A percentile compares a stretch with the other conserved stretches of the same genome.
Evolutionary conservation across 1,140 invertebrate species (phyloP).

Genomic region (Elymnias hypermnestra): DNA sequence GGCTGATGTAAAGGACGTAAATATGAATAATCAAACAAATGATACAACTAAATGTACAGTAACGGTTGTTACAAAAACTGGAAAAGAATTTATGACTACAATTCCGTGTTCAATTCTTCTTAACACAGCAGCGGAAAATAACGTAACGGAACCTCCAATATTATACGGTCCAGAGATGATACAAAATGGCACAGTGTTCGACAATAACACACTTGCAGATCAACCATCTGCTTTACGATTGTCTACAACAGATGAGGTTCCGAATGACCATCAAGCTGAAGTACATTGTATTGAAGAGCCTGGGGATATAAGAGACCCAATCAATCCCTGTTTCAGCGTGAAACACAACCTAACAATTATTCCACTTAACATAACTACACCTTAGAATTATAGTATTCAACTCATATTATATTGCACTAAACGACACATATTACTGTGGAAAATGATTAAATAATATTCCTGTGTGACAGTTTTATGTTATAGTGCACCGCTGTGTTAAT

Average conservation of each 20-base stretch:
- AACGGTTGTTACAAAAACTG: slow-evolving; percentile 59
- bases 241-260: slow-evolving; percentile 21
- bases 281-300: slow-evolving; percentile 42
- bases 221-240: slow-evolving; percentile 37
- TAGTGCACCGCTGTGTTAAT: too few species aligned
- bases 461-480: too few species aligned
- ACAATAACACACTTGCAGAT: slow-evolving; percentile 21
- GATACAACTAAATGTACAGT: slow-evolving; percentile 67
- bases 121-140: slow-evolving; percentile 61
- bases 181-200: slow-evolving; percentile 4
- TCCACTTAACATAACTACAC: slow-evolving; percentile 36
- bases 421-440: too few species aligned
- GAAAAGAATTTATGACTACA: slow-evolving; percentile 64
- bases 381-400: neutral
- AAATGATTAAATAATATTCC: neutral
- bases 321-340: slow-evolving; percentile 62
- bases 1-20: slow-evolving; percentile 50
- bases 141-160: slow-evolving; percentile 55
- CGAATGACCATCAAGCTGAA: slow-evolving; percentile 11
- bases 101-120: slow-evolving; percentile 68
- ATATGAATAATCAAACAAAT: slow-evolving; percentile 29
- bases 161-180: neutral
- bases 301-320: slow-evolving; percentile 51
- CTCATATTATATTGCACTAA: neutral
- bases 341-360: slow-evolving; percentile 54